Evolutionary conservation across 2,797 vertebrate genomes (phyloP).

Genomic region (Paedocypris micromegethes): DNA sequence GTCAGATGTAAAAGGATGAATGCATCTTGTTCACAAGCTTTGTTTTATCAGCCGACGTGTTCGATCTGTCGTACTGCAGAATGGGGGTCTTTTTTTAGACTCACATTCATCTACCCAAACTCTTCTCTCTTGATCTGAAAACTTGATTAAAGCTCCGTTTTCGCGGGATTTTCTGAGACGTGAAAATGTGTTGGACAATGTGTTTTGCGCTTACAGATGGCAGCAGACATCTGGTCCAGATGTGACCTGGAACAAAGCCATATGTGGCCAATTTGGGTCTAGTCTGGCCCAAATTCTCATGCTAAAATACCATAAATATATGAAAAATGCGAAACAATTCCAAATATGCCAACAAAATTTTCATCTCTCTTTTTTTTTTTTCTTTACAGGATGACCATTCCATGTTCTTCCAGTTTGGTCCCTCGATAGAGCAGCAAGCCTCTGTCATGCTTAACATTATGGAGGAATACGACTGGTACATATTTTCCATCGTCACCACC

Average conservation of each 20-base stretch:
- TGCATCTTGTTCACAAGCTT: constrained; percentile 5
- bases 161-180: no score
- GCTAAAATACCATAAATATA: no score
- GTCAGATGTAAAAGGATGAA: constrained; percentile 12
- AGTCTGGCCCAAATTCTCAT: no score
- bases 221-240: no score
- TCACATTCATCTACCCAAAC: neutral
- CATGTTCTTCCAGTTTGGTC: constrained; percentile 99
- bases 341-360: no score
- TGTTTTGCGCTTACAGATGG: no score
- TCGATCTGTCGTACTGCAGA: neutral
- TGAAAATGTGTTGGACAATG: no score
- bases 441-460: constrained; percentile 98
- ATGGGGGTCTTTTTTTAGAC: neutral
- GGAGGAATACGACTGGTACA: constrained; percentile 99
- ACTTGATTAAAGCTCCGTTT: no score
- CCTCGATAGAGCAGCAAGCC: constrained; percentile 96
- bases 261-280: no score
- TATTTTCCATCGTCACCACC: constrained; percentile 97
- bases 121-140: neutral
- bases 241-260: no score
- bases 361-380: constrained; percentile 46
- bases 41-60: constrained; percentile 16
- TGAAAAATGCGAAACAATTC: no score
- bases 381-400: constrained; percentile 88